Conservation (phyloP, 2,113 vertebrate species). For the Trogon surrucura region DNA sequence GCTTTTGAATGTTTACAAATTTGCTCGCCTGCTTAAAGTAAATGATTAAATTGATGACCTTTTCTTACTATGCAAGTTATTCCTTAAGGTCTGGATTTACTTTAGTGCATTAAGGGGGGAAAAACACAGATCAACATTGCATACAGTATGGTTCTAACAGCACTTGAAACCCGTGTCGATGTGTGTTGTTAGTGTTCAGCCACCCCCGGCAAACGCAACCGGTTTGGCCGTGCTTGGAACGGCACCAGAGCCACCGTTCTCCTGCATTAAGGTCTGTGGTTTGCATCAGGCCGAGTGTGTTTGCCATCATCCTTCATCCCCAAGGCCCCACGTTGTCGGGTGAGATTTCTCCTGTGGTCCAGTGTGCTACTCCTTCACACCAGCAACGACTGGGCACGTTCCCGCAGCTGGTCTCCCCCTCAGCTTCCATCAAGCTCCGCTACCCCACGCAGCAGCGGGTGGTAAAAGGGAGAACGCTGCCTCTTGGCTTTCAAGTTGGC, state of each 20-base stretch:
- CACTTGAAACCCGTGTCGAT: neutral
- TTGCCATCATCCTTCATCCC: neutral
- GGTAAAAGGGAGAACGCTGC: neutral
- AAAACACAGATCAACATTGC: neutral
- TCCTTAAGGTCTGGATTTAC: slow-evolving; percentile 74
- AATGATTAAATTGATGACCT: slow-evolving; percentile 82
- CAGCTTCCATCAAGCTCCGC: neutral
- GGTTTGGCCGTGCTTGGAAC: slow-evolving; percentile 14
- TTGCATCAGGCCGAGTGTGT: neutral
- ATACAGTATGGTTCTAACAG: neutral
- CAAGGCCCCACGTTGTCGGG: neutral
- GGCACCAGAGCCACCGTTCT: slow-evolving; percentile 17
- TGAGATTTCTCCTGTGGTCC: neutral
- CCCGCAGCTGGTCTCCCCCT: neutral
- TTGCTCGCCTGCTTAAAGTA: slow-evolving; percentile 84
- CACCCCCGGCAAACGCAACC: neutral
- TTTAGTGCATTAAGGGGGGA: slow-evolving; percentile 36
- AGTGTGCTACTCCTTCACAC: neutral
- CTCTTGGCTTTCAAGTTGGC: neutral
- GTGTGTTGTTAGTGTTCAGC: neutral
- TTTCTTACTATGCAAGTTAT: slow-evolving; percentile 80
- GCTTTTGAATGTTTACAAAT: slow-evolving; percentile 86
- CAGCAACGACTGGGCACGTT: neutral
- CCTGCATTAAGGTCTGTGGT: neutral
- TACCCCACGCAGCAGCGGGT: neutral